Percentiles rank a stretch among this genome's conserved stretches.
Evolutionary conservation across 2,113 vertebrate species (phyloP).

Genomic region (Ptilonorhynchus violaceus): DNA sequence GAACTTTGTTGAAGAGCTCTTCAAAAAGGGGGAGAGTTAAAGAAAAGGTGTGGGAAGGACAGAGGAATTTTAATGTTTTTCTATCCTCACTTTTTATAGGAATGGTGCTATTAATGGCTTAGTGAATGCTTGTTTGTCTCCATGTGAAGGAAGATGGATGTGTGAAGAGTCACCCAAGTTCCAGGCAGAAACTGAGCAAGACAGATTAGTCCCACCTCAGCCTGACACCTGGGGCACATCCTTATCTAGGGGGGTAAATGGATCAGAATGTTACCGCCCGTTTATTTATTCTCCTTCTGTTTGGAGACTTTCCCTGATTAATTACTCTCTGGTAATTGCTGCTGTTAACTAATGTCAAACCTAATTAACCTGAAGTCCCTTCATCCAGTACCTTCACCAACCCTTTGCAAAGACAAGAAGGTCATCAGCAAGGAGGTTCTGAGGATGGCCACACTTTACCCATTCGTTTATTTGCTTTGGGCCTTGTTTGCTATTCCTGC

Average conservation of each 20-base stretch:
- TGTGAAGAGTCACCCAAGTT: constrained; percentile 64
- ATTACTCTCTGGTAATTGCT: constrained; percentile 80
- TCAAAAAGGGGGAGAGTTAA: not conserved
- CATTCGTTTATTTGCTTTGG: constrained; percentile 84
- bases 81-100: not conserved
- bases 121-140: constrained; percentile 56
- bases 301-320: constrained; percentile 87
- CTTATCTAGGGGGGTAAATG: constrained; percentile 70
- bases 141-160: constrained; percentile 55
- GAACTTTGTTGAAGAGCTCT: not conserved
- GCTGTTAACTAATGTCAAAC: constrained; percentile 82
- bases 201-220: constrained; percentile 71
- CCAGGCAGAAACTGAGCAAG: constrained; percentile 66
- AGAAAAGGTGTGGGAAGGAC: not conserved
- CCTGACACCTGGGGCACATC: constrained; percentile 74
- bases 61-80: not conserved
- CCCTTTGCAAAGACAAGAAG: constrained; percentile 57
- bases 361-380: constrained; percentile 78
- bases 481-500: constrained; percentile 84
- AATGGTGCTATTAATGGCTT: constrained; percentile 26
- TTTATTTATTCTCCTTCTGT: constrained; percentile 85
- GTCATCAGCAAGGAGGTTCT: constrained; percentile 68
- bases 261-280: constrained; percentile 65
- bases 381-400: constrained; percentile 61
- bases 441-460: constrained; percentile 66